phyloP scores from a whole-genome alignment of 2,797 vertebrate genomes.

The Lepilemur septentrionalis region DNA sequence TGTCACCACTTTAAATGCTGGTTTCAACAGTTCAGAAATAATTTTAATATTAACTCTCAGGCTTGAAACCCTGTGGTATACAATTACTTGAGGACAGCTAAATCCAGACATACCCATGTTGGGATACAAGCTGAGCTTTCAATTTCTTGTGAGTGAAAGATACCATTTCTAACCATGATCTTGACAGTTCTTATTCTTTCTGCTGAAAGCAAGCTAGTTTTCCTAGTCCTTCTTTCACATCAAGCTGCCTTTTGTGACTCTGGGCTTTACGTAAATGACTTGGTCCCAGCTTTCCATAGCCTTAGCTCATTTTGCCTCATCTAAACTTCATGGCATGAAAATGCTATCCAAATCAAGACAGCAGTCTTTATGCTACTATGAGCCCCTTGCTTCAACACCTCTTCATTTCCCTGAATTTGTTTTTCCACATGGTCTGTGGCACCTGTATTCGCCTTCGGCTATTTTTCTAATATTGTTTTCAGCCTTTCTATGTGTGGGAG shows the following conservation, averaged over 20 bases:
- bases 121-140: neutral
- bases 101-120: neutral
- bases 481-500: neutral
- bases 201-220: neutral
- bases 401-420: neutral
- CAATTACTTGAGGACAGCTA: neutral
- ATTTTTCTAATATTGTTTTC: neutral
- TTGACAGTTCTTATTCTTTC: neutral
- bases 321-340: neutral
- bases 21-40: neutral
- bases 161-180: neutral
- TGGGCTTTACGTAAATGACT: neutral
- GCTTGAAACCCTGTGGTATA: neutral
- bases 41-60: neutral
- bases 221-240: neutral
- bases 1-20: neutral
- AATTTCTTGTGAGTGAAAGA: neutral
- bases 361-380: neutral
- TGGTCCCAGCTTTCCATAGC: neutral
- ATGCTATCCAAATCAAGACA: neutral
- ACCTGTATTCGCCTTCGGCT: neutral
- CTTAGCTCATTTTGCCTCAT: neutral
- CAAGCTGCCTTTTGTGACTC: neutral
- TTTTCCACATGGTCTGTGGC: neutral
- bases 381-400: neutral